Conservation (phyloP, 2,113 vertebrate species). For the Gallinago undulata region DNA sequence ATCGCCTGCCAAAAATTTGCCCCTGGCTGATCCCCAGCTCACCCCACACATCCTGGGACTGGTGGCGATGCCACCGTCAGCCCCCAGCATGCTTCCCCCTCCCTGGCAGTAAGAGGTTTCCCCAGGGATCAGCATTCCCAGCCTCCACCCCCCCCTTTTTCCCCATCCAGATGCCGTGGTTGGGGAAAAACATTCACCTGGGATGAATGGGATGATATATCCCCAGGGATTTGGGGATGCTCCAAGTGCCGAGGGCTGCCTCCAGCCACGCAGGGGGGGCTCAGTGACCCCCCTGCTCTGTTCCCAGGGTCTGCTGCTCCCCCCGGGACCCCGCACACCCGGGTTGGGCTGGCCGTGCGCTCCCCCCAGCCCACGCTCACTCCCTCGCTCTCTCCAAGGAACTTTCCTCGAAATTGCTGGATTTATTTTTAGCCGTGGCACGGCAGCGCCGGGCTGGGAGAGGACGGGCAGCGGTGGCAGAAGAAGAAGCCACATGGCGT, state of each 20-base stretch:
- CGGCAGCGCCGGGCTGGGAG: not conserved
- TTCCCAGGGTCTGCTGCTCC: not conserved
- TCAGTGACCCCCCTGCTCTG: not conserved
- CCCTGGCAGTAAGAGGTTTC: not conserved
- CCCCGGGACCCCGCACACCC: accelerated
- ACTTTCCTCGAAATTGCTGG: slow-evolving; percentile 8
- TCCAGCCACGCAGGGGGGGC: not conserved
- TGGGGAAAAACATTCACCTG: accelerated
- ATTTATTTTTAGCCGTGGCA: not conserved
- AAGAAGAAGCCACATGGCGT: accelerated
- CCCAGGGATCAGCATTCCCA: not conserved
- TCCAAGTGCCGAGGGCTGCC: not conserved
- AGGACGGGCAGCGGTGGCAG: accelerated
- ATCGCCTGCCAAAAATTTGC: not conserved
- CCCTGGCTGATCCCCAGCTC: no score
- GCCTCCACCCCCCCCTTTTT: not conserved
- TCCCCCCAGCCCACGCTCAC: not conserved
- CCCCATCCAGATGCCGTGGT: no score
- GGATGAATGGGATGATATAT: no score
- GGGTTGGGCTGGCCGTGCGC: accelerated
- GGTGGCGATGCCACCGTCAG: not conserved
- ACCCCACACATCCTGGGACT: no score
- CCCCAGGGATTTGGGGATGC: not conserved
- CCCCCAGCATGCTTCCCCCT: not conserved
- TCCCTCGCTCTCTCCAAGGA: not conserved